Evolutionary conservation across 2,888 invertebrate genomes (phyloP).

Genomic region (Tromatobia lineatoria): DNA sequence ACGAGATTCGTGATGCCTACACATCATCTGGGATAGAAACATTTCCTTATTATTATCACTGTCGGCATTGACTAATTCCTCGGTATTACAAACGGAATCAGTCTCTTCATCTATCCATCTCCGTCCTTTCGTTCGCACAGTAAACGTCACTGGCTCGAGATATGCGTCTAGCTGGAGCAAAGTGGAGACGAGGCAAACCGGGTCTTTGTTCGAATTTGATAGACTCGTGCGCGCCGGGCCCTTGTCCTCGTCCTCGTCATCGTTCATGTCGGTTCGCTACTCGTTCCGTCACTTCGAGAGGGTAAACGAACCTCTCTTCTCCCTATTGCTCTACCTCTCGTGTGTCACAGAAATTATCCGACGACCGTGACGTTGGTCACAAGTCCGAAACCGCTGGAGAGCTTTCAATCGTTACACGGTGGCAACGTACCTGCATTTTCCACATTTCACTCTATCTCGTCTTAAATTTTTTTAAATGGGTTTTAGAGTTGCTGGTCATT

Average conservation of each 20-base stretch:
- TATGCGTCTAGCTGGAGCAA: slow-evolving; percentile 65
- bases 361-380: slow-evolving; percentile 16
- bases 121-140: slow-evolving; percentile 13
- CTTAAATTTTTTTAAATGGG: background rate
- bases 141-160: slow-evolving; percentile 70
- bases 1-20: slow-evolving; percentile 74
- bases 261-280: slow-evolving; percentile 43
- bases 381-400: slow-evolving; percentile 10
- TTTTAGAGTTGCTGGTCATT: too few species aligned
- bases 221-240: slow-evolving; percentile 41
- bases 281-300: slow-evolving; percentile 26
- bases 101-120: slow-evolving; percentile 53
- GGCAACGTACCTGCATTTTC: background rate
- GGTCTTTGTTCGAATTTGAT: slow-evolving; percentile 77
- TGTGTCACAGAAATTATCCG: slow-evolving; percentile 54
- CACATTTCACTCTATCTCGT: background rate
- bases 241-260: slow-evolving; percentile 69
- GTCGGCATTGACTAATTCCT: slow-evolving; percentile 85
- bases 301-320: slow-evolving; percentile 15
- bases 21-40: slow-evolving; percentile 85
- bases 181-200: slow-evolving; percentile 52
- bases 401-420: slow-evolving; percentile 28
- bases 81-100: slow-evolving; percentile 78
- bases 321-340: slow-evolving; percentile 5
- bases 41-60: slow-evolving; percentile 85